Evolutionary conservation across 2,797 vertebrate genomes (phyloP).

Genomic region (Philypnodon macrostomus): DNA sequence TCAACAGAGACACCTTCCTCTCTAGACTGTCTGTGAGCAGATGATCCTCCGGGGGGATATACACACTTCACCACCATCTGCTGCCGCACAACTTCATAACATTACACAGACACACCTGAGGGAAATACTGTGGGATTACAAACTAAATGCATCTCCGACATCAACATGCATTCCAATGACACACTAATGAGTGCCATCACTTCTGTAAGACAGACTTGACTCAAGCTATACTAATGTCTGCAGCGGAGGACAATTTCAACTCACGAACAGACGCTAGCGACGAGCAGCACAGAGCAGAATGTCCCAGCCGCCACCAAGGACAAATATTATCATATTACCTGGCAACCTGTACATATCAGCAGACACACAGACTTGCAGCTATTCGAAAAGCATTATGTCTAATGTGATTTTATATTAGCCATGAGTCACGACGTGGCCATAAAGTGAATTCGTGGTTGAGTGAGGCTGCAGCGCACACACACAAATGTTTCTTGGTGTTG

Average conservation of each 20-base stretch:
- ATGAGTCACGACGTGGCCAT: slow-evolving; percentile 17
- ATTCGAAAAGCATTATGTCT: slow-evolving; percentile 9
- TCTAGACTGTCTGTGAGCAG: slow-evolving; percentile 57
- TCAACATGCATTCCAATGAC: slow-evolving; percentile 6
- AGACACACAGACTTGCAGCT: slow-evolving; percentile 10
- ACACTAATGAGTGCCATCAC: slow-evolving; percentile 13
- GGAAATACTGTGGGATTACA: slow-evolving; percentile 1
- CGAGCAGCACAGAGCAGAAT: slow-evolving; percentile 45
- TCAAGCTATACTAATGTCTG: slow-evolving; percentile 53
- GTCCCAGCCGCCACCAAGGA: slow-evolving; percentile 35
- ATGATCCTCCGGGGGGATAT: slow-evolving; percentile 57
- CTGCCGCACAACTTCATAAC: slow-evolving; percentile 27
- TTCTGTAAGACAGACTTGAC: slow-evolving; percentile 44
- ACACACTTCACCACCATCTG: slow-evolving; percentile 64
- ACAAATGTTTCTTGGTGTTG: slow-evolving; percentile 1
- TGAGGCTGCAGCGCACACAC: not conserved
- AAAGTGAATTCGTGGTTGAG: not conserved
- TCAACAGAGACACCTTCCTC: slow-evolving; percentile 32
- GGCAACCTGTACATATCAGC: slow-evolving; percentile 22
- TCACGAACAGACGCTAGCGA: slow-evolving; percentile 50
- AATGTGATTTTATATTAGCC: slow-evolving; percentile 17
- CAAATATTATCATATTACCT: slow-evolving; percentile 37
- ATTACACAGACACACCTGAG: slow-evolving; percentile 13
- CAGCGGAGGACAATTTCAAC: slow-evolving; percentile 56
- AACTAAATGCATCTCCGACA: slow-evolving; percentile 1